phyloP scores from a whole-genome alignment of 1,140 invertebrate species.

The Nylanderia fulva region DNA sequence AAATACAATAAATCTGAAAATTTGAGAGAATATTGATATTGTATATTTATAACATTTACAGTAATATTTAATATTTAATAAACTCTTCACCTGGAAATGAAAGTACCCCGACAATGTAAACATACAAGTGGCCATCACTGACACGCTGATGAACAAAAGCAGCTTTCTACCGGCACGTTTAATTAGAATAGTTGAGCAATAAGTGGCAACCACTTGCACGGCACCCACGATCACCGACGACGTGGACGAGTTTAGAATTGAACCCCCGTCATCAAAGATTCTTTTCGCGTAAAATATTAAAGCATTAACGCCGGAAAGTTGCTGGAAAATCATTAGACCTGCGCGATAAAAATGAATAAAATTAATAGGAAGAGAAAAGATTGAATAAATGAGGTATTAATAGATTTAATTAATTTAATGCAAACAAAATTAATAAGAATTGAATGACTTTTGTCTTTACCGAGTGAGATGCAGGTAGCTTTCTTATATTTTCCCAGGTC shows the following conservation, averaged over 20 bases:
- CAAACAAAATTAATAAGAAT: background rate
- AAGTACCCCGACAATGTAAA: slow-evolving; percentile 82
- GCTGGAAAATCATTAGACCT: slow-evolving; percentile 90
- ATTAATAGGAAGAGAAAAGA: background rate
- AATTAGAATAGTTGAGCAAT: slow-evolving; percentile 83
- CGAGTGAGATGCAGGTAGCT: slow-evolving; percentile 86
- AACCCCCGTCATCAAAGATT: slow-evolving; percentile 84
- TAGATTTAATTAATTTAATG: background rate
- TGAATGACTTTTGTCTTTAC: slow-evolving; percentile 59
- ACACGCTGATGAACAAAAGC: slow-evolving; percentile 85
- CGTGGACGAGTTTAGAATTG: slow-evolving; percentile 69
- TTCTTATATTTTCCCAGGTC: slow-evolving; percentile 84
- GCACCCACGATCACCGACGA: slow-evolving; percentile 85
- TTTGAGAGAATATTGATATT: background rate
- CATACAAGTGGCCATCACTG: slow-evolving; percentile 83
- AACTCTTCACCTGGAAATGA: slow-evolving; percentile 73
- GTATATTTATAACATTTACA: background rate
- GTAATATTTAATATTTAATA: background rate
- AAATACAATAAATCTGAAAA: background rate
- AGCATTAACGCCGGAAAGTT: slow-evolving; percentile 88
- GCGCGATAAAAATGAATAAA: background rate
- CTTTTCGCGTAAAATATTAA: slow-evolving; percentile 88
- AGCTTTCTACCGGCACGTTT: slow-evolving; percentile 85
- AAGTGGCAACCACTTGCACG: slow-evolving; percentile 85
- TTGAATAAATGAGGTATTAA: background rate